Conservation (phyloP, 2,797 vertebrate species). For the Cirrhinus molitorella region DNA sequence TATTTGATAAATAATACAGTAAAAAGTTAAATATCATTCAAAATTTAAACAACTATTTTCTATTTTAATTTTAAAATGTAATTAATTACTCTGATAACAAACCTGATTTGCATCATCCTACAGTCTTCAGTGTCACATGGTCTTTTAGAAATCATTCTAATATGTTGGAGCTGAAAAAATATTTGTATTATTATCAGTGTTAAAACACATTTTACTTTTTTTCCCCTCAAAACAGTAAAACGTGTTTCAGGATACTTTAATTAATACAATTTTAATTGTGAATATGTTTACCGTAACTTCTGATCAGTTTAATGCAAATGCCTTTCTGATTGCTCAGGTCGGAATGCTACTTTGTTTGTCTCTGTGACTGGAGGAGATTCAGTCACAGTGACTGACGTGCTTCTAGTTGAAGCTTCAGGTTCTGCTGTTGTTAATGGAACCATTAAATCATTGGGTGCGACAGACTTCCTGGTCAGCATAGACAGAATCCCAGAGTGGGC, state of each 20-base stretch:
- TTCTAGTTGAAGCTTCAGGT: slow-evolving; percentile 42
- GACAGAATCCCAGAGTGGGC: slow-evolving; percentile 16
- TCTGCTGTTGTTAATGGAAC: slow-evolving; percentile 32
- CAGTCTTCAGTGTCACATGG: neutral
- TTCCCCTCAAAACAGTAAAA: too few species aligned
- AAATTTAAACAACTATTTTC: neutral
- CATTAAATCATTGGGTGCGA: slow-evolving; percentile 1
- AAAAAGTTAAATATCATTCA: neutral
- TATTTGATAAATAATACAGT: neutral
- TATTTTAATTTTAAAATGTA: neutral
- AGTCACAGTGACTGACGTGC: slow-evolving; percentile 42
- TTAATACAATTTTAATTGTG: neutral
- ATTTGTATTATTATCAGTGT: neutral
- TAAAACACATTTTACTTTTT: neutral
- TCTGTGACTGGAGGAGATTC: slow-evolving; percentile 39
- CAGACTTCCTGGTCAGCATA: slow-evolving; percentile 51
- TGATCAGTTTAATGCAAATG: too few species aligned
- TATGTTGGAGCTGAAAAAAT: neutral
- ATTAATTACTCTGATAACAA: neutral
- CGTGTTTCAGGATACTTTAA: neutral
- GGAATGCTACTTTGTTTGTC: slow-evolving; percentile 39
- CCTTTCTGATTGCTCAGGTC: slow-evolving; percentile 24
- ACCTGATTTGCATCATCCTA: neutral
- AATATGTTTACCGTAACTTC: neutral
- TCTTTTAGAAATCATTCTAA: neutral